Conservation (phyloP, 2,113 vertebrate genomes). For the Ceratotherium simum region DNA sequence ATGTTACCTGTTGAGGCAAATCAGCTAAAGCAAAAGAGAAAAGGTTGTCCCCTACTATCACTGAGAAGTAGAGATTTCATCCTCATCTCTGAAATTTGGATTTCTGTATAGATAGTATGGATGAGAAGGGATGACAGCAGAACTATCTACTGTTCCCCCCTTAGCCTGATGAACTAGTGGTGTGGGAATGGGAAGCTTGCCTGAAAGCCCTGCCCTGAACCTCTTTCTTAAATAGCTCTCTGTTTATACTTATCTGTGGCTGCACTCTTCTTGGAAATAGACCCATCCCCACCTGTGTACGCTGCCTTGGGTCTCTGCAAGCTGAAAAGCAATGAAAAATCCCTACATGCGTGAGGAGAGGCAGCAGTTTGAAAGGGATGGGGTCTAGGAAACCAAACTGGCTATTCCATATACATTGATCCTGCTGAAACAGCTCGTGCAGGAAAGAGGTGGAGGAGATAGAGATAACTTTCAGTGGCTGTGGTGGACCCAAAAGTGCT, state of each 20-base stretch:
- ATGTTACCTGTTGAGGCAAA: neutral
- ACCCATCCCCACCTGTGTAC: neutral
- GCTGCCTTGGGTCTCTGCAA: neutral
- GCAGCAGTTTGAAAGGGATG: neutral
- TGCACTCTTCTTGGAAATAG: neutral
- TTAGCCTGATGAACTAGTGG: neutral
- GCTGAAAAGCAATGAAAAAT: neutral
- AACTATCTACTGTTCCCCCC: neutral
- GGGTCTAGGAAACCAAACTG: neutral
- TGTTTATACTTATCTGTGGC: neutral
- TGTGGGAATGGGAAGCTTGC: neutral
- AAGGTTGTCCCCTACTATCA: neutral
- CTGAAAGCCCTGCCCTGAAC: neutral
- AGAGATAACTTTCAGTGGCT: neutral
- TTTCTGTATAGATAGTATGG: neutral
- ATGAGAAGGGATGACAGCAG: neutral
- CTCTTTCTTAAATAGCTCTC: neutral
- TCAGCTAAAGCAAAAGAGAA: conserved; percentile 3
- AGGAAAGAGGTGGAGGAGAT: neutral
- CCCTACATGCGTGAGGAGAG: neutral
- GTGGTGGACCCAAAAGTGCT: neutral
- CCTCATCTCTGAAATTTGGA: neutral
- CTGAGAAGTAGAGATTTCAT: conserved; percentile 12
- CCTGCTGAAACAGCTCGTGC: neutral
- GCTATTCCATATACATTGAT: neutral